phyloP scores from a whole-genome alignment of 2,888 invertebrate genomes.

The Amphipyra tragopoginis region DNA sequence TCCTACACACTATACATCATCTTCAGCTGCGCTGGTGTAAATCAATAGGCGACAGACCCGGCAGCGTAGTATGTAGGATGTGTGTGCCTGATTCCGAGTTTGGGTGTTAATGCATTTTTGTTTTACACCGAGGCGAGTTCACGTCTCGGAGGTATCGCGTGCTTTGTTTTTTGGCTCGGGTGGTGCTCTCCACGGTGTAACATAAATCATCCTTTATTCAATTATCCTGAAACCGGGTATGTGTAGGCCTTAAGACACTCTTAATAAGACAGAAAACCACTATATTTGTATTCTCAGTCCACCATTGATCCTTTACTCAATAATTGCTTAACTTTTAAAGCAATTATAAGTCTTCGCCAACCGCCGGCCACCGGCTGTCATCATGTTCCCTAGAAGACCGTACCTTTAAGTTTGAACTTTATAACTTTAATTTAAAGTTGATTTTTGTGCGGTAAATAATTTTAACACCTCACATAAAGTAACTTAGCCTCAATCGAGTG shows the following conservation, averaged over 20 bases:
- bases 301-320: slow-evolving; percentile 40
- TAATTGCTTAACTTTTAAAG: slow-evolving; percentile 54
- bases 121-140: too few relatives aligned
- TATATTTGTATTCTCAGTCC: slow-evolving; percentile 16
- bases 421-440: slow-evolving; percentile 5
- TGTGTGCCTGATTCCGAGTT: too few relatives aligned
- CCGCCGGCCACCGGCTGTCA: slow-evolving; percentile 34
- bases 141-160: too few relatives aligned
- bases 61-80: too few relatives aligned
- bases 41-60: too few relatives aligned
- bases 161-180: too few relatives aligned
- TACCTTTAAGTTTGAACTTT: slow-evolving; percentile 22
- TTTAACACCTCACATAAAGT: slow-evolving; percentile 23
- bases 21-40: too few relatives aligned
- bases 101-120: too few relatives aligned
- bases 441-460: not conserved
- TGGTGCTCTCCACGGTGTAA: too few relatives aligned
- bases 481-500: slow-evolving; percentile 17
- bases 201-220: too few relatives aligned
- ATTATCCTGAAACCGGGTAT: too few relatives aligned
- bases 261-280: not conserved
- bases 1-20: too few relatives aligned
- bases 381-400: not conserved
- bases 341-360: slow-evolving; percentile 56
- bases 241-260: not conserved